phyloP scores from a whole-genome alignment of 2,888 invertebrate species.

The Andrena hattorfiana region DNA sequence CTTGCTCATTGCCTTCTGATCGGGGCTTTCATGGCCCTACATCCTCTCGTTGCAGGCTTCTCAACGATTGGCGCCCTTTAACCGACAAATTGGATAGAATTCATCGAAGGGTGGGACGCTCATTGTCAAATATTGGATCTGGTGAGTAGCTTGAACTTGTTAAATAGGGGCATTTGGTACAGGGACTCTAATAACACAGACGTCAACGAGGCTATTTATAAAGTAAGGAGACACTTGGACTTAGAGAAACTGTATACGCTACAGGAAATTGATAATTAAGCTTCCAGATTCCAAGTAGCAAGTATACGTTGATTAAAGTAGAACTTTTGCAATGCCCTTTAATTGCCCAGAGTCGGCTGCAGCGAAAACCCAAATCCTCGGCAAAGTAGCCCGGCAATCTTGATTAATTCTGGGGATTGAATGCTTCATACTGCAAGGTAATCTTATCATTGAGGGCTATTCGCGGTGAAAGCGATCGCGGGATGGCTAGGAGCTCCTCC shows the following conservation, averaged over 20 bases:
- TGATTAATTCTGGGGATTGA: slow-evolving; percentile 10
- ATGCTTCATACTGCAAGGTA: not conserved
- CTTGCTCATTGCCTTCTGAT: slow-evolving; percentile 34
- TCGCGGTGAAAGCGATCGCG: slow-evolving; percentile 14
- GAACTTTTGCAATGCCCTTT: not conserved
- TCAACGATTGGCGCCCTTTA: slow-evolving; percentile 18
- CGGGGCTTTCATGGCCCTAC: not conserved
- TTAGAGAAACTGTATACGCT: no score
- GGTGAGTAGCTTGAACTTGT: no score
- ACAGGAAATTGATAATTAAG: no score
- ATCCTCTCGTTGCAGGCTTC: not conserved
- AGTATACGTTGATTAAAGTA: no score
- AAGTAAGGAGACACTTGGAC: no score
- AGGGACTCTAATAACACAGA: no score
- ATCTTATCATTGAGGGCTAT: slow-evolving; percentile 22
- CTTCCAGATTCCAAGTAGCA: no score
- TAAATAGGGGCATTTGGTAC: no score
- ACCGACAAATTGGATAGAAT: not conserved
- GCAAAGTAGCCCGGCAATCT: not conserved
- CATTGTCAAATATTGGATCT: no score
- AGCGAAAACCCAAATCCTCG: not conserved
- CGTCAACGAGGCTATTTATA: no score
- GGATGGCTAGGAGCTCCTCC: slow-evolving; percentile 7
- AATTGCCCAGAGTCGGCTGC: not conserved
- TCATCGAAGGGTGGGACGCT: not conserved